Conservation (phyloP, 1,140 invertebrate species). For the Pygmarrhopalites habei region DNA sequence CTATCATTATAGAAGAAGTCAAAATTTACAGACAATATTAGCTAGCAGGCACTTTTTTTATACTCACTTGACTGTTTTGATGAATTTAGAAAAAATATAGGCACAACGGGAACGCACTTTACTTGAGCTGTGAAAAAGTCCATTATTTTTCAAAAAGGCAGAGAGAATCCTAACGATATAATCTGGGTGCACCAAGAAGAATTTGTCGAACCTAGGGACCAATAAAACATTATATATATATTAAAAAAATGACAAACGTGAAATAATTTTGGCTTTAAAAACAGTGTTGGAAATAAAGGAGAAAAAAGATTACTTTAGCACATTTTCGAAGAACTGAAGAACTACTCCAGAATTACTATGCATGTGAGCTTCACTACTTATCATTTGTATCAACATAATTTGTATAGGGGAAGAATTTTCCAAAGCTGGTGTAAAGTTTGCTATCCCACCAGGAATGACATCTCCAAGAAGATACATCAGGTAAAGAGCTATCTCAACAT, state of each 20-base stretch:
- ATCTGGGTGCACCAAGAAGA: conserved; percentile 49
- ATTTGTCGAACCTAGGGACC: conserved; percentile 50
- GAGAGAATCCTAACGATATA: conserved; percentile 48
- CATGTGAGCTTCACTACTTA: conserved; percentile 47
- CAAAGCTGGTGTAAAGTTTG: conserved; percentile 45
- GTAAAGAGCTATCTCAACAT: conserved; percentile 51
- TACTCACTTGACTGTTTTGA: conserved; percentile 49
- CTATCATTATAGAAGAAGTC: no score
- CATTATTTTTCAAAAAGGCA: conserved; percentile 51
- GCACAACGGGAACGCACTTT: conserved; percentile 50
- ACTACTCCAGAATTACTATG: conserved; percentile 48
- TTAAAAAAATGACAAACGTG: background rate
- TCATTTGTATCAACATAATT: conserved; percentile 48
- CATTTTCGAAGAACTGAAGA: conserved; percentile 52
- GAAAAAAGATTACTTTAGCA: conserved; percentile 44
- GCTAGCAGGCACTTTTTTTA: background rate
- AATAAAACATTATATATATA: no score
- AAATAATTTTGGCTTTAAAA: background rate
- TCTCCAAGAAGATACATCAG: conserved; percentile 53
- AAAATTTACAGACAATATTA: background rate
- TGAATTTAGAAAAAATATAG: conserved; percentile 53
- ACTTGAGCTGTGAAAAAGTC: conserved; percentile 46
- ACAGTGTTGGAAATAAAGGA: background rate
- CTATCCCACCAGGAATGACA: conserved; percentile 47
- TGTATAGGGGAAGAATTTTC: conserved; percentile 41